Percentiles rank a stretch among this genome's conserved stretches.
These are phyloP conservation scores for Siniperca scherzeri DNA, from an alignment of 2,797 vertebrate species.

Conservation along the genomic window DNA sequence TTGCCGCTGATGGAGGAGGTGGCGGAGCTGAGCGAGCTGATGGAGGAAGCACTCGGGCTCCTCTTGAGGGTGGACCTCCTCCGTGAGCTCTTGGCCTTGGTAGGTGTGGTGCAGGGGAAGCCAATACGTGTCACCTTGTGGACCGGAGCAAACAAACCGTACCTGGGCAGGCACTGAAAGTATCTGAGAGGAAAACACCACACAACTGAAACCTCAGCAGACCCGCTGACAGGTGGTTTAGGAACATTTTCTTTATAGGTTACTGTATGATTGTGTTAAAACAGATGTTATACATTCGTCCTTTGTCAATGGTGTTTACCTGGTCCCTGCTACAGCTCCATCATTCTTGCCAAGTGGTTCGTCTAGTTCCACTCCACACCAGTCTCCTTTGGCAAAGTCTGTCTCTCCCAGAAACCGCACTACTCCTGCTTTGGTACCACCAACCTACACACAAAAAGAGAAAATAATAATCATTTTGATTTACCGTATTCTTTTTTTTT, in stretches of 20 bases:
- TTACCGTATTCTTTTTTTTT: neutral
- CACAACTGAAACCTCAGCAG: neutral
- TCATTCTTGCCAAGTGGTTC: slow-evolving; percentile 98
- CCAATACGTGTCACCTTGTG: slow-evolving; percentile 98
- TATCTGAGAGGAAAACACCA: slow-evolving; percentile 83
- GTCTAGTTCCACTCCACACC: slow-evolving; percentile 97
- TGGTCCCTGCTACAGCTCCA: slow-evolving; percentile 95
- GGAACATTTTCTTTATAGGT: neutral
- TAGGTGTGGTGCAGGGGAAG: slow-evolving; percentile 95
- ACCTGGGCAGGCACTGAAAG: slow-evolving; percentile 96
- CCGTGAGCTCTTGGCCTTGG: slow-evolving; percentile 90
- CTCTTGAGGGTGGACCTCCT: slow-evolving; percentile 90
- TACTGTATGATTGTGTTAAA: slow-evolving; percentile 80
- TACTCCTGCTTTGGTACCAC: slow-evolving; percentile 95
- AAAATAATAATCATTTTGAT: neutral
- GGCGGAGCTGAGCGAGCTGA: slow-evolving; percentile 97
- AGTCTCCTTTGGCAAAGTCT: slow-evolving; percentile 97
- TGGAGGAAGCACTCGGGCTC: slow-evolving; percentile 95
- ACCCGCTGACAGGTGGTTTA: slow-evolving; percentile 82
- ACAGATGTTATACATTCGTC: accelerated
- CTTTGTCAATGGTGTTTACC: slow-evolving; percentile 80
- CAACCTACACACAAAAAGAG: slow-evolving; percentile 85
- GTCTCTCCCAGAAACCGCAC: slow-evolving; percentile 96
- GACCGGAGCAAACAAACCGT: slow-evolving; percentile 95
- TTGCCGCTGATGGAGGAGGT: slow-evolving; percentile 95